Evolutionary conservation across 1,140 invertebrate genomes (phyloP), one percentile per base, ranked within the genome.

Genomic region (Drosophila tristis): DNA sequence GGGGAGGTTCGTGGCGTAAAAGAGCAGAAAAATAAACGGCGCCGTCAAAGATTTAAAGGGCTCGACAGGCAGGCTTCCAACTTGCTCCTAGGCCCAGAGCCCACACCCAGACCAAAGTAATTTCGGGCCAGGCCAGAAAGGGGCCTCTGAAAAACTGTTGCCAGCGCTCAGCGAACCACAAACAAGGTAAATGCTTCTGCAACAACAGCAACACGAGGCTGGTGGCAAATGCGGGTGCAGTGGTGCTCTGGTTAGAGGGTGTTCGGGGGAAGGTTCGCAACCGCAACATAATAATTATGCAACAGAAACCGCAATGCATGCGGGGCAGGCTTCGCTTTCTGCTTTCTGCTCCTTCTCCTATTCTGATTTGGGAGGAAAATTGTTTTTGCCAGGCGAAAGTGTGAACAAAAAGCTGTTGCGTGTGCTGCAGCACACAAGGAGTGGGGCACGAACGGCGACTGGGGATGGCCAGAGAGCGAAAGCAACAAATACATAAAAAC

Each of bases 261-360:
- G 7, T 8, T 31, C 55, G 71, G 65, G 63, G 47, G 1, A 35
- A 15, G 58, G 35, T 44, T 44, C 47, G 44, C 72, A 82, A 89
- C 82, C 82, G 75, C 82, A 87, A 87, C 82, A 87, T 89, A 87
- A 87, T 87, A 87, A 87, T 87, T 87, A 87, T 87, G 82, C 82
- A 89, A 87, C 82, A 87, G 79, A 87, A 87, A 87, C 82, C 82
- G 82, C 82, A 87, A 87, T 87, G 84, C 65, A 87, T 89, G 84
- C 79, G 78, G 77, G 82, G 74, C 74, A 63, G 66, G 55, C 16
- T 16, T 16, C 23, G 31, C 35, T 23, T 6, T 26, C 25, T 66
- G 39, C 55, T 2, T 29, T 20, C 26, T 9, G 8, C 56, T 15
- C n/a, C 26, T 39, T 29, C 45, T 68, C 53, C 45, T 35, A 35